Percentiles rank a stretch among this genome's conserved stretches.
phyloP scores from a whole-genome alignment of 1,140 invertebrate genomes.

The Brevipalpus yothersi region DNA sequence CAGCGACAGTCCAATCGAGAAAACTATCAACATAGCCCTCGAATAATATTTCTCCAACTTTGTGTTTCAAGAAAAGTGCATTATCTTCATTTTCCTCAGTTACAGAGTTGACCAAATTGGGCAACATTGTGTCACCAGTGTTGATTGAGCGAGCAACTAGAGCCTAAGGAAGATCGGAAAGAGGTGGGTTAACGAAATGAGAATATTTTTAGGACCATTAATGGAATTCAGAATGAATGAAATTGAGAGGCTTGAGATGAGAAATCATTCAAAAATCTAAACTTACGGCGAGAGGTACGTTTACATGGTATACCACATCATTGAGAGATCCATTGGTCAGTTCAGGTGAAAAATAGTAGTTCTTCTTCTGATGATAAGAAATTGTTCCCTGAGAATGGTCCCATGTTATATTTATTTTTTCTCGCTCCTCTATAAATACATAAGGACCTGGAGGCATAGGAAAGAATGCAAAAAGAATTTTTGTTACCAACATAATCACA shows the following conservation, averaged over 20 bases:
- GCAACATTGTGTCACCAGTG: background rate
- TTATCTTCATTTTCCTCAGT: background rate
- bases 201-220: too few species aligned
- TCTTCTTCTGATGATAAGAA: slow-evolving; percentile 17
- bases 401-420: slow-evolving; percentile 19
- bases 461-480: too few species aligned
- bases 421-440: slow-evolving; percentile 15
- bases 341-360: slow-evolving; percentile 13
- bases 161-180: too few species aligned
- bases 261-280: too few species aligned
- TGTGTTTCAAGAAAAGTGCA: slow-evolving; percentile 7
- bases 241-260: too few species aligned
- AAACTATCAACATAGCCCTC: slow-evolving; percentile 14
- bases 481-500: too few species aligned
- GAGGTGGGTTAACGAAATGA: too few species aligned
- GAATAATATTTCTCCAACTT: slow-evolving; percentile 13
- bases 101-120: background rate
- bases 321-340: slow-evolving; percentile 15
- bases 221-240: too few species aligned
- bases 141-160: background rate
- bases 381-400: slow-evolving; percentile 15
- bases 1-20: slow-evolving; percentile 5
- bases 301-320: slow-evolving; percentile 20
- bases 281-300: slow-evolving; percentile 19
- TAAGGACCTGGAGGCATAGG: background rate